These are phyloP conservation scores for Phylloscopus whistleri DNA, from an alignment of 2,113 vertebrate genomes.

Conservation along the genomic window DNA sequence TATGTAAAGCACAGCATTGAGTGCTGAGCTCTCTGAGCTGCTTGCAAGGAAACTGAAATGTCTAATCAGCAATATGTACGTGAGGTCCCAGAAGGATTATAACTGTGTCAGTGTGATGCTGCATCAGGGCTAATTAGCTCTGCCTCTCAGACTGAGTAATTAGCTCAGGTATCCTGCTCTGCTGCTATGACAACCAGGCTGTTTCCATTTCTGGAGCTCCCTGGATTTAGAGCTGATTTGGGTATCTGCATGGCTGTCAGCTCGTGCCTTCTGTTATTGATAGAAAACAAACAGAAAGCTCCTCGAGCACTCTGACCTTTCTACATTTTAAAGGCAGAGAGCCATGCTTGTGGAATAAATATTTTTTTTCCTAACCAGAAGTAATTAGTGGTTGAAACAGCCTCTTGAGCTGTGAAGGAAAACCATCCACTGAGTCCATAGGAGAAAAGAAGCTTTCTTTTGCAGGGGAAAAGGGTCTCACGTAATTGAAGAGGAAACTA, in stretches of 20 bases:
- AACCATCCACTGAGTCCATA: background rate
- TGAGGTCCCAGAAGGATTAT: constrained; percentile 26
- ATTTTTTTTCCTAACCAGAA: background rate
- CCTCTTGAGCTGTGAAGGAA: constrained; percentile 1
- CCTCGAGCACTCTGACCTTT: background rate
- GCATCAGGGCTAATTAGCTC: constrained; percentile 48
- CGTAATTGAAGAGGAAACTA: background rate
- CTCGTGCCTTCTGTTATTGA: constrained; percentile 39
- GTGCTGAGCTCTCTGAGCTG: background rate
- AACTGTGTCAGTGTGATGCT: constrained; percentile 44
- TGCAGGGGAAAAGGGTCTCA: background rate
- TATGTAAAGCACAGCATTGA: background rate
- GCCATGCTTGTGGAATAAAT: background rate
- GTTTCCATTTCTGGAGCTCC: constrained; percentile 23
- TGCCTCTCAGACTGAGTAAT: constrained; percentile 48
- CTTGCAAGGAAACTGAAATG: background rate
- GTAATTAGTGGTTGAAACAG: constrained; percentile 15
- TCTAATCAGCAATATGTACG: background rate
- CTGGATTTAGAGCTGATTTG: background rate
- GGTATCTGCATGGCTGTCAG: background rate
- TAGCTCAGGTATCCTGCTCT: constrained; percentile 50
- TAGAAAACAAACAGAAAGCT: constrained; percentile 16
- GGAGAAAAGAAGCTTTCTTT: background rate
- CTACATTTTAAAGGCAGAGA: background rate
- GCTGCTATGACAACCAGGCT: constrained; percentile 59